Evolutionary conservation across 2,888 invertebrate species (phyloP), one percentile per base, ranked within the genome.

Genomic region (Parnassius smintheus): DNA sequence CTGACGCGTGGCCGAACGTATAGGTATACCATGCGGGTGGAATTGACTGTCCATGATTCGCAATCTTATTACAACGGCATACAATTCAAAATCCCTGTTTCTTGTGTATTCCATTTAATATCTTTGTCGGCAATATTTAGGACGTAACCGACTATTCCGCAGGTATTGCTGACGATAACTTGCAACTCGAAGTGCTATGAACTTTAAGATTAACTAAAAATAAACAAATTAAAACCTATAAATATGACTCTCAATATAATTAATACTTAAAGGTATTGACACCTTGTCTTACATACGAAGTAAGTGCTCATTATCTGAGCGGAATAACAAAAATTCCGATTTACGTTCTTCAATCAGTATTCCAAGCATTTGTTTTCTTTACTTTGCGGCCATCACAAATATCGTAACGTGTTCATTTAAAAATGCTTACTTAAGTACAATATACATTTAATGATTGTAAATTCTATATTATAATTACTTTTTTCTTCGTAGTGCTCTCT

Each of bases 141-240:
- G 74, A 84, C 86, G 87, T 88, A 83, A 87, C 87, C 75, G 78
- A 79, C 80, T 79, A 78, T 81, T 81, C 72, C 68, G 67, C 72
- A 75, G 73, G 75, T 74, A 78, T 73, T 69, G 67, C 63, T 44
- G 48, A 68, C 67, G 72, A 56, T 59, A 58, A 66, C 61, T 52
- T 54, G 54, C 41, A 22, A 66, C 22, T 55, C 48, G 53, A 59
- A 63, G 63, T 53, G 56, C 56, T 50, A 50, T 59, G 62, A 59
- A 61, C 56, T 62, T 56, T 62, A 48, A 52, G 13, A 53, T n/a
- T 46, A 57, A 61, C 61, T 35, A 44, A 61, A 62, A 45, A 61
- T 59, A 51, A 64, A 63, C 55, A n/a, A 51, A 51, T 49, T 35
- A 7, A 49, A 49, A 1, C 49, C 2, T 49, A 61, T 50, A 54